phyloP scores from a whole-genome alignment of 2,888 invertebrate genomes.

The Diplazon laetatorius region DNA sequence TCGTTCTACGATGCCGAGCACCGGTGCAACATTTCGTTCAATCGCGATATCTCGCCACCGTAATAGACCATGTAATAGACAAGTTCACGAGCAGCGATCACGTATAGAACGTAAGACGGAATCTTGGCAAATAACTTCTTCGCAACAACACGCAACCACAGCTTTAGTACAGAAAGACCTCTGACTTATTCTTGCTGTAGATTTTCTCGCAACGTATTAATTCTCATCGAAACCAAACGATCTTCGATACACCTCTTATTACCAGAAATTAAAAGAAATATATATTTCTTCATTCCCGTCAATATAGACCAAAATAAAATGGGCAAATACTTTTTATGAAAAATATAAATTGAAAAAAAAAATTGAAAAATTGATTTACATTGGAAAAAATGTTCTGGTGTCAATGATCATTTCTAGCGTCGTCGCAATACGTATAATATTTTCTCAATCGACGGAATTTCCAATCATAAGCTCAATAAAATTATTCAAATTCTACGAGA shows the following conservation, averaged over 20 bases:
- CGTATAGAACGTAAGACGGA: slow-evolving; percentile 46
- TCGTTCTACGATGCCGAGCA: not conserved
- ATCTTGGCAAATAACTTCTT: slow-evolving; percentile 55
- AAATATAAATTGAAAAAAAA: too few species aligned
- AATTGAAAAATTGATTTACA: too few species aligned
- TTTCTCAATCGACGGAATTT: too few species aligned
- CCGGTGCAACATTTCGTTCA: slow-evolving; percentile 40
- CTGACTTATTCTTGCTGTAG: not conserved
- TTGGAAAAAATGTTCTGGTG: too few species aligned
- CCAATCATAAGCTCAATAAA: too few species aligned
- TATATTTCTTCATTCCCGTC: too few species aligned
- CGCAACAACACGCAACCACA: slow-evolving; percentile 51
- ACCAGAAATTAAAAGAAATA: too few species aligned
- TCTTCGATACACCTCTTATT: not conserved
- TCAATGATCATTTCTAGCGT: too few species aligned
- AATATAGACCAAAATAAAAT: too few species aligned
- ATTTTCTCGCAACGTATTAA: slow-evolving; percentile 10
- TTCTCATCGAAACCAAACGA: not conserved
- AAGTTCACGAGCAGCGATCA: slow-evolving; percentile 28
- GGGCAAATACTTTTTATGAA: too few species aligned
- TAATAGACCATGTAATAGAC: slow-evolving; percentile 1
- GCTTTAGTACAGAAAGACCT: slow-evolving; percentile 6
- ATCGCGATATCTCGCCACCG: slow-evolving; percentile 20
- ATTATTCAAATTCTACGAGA: too few species aligned
- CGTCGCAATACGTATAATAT: too few species aligned